Conservation (phyloP, 2,888 invertebrate genomes). For the Spodoptera exigua region DNA sequence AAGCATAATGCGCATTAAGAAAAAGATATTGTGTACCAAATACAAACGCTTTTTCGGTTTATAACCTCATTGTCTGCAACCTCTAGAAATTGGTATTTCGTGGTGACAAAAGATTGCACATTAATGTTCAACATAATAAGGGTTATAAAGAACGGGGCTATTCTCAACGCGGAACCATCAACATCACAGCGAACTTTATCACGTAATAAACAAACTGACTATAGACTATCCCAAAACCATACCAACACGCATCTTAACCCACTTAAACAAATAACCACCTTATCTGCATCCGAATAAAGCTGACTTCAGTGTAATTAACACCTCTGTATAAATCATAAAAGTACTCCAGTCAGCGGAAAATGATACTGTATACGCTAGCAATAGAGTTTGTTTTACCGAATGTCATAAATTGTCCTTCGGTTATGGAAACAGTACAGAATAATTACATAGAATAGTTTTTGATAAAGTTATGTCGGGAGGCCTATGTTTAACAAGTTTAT, state of each 20-base stretch:
- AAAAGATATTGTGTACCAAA: too few species aligned
- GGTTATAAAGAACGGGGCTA: constrained; percentile 47
- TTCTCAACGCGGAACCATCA: constrained; percentile 44
- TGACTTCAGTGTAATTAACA: too few species aligned
- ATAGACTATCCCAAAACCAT: too few species aligned
- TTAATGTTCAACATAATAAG: constrained; percentile 55
- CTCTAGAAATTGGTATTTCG: constrained; percentile 6
- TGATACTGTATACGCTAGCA: too few species aligned
- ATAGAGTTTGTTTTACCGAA: too few species aligned
- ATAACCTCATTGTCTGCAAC: constrained; percentile 29
- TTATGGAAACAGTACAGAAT: constrained; percentile 3
- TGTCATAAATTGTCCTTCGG: too few species aligned
- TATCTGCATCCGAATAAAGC: too few species aligned
- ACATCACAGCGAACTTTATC: constrained; percentile 32
- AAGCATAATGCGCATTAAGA: too few species aligned
- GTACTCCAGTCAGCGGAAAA: too few species aligned
- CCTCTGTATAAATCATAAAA: too few species aligned
- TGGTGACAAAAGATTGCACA: constrained; percentile 52
- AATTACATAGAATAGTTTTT: constrained; percentile 37
- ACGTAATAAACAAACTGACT: constrained; percentile 37
- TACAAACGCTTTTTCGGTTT: constrained; percentile 2
- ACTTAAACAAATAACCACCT: too few species aligned
- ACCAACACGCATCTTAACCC: too few species aligned
- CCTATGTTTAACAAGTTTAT: constrained; percentile 9
- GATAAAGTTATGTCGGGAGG: constrained; percentile 13